Evolutionary conservation across 2,113 vertebrate species (phyloP).

Genomic region (Rattus norvegicus): DNA sequence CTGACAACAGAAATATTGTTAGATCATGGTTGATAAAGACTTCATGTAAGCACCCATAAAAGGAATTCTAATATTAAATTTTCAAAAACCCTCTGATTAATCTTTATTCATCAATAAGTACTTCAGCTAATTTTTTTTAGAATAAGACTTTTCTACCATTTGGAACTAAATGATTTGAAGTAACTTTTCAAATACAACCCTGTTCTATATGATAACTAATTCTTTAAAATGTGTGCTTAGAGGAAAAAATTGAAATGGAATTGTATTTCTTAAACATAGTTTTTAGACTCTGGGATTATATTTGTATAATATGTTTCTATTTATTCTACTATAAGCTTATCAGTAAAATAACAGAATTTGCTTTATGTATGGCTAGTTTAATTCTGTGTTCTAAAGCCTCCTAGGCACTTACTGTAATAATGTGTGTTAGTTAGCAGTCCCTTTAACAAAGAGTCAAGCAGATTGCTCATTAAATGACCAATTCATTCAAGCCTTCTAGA

Average conservation of each 20-base stretch:
- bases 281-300: conserved; percentile 30
- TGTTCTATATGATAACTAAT: conserved; percentile 21
- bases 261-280: background rate
- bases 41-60: conserved; percentile 49
- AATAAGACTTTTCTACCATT: conserved; percentile 42
- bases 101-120: background rate
- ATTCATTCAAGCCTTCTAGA: conserved; percentile 46
- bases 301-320: background rate
- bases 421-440: conserved; percentile 6
- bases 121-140: conserved; percentile 49
- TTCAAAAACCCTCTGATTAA: conserved; percentile 38
- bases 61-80: conserved; percentile 53
- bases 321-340: background rate
- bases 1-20: conserved; percentile 7
- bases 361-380: conserved; percentile 51
- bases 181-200: background rate
- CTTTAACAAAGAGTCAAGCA: conserved; percentile 36
- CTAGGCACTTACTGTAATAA: conserved; percentile 34
- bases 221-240: conserved; percentile 43
- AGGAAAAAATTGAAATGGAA: background rate
- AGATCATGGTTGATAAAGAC: conserved; percentile 21
- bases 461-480: conserved; percentile 34
- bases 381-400: conserved; percentile 56
- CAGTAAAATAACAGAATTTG: conserved; percentile 45
- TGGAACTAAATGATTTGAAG: conserved; percentile 20